These are phyloP conservation scores for Liasis olivaceus DNA, from an alignment of 2,797 vertebrate species.

Conservation along the genomic window DNA sequence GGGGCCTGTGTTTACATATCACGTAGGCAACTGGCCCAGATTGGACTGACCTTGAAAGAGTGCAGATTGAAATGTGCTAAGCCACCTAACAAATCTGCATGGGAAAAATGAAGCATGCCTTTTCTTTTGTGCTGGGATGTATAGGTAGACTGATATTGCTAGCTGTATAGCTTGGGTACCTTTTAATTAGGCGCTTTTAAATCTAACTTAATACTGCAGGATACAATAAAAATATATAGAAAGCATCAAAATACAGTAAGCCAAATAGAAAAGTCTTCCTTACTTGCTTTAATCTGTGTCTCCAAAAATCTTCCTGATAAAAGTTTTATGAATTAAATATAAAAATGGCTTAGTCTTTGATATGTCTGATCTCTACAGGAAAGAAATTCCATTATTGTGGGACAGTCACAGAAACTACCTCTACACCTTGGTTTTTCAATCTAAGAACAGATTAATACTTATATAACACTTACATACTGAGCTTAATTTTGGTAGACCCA, in stretches of 20 bases:
- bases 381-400: not conserved
- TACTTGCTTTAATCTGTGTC: not conserved
- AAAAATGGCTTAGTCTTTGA: not conserved
- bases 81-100: slow-evolving; percentile 13
- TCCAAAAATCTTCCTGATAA: not conserved
- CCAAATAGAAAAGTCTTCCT: not conserved
- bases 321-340: not conserved
- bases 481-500: not conserved
- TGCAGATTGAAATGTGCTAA: slow-evolving; percentile 34
- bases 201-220: not conserved
- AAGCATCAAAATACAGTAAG: not conserved
- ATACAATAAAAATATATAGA: not conserved
- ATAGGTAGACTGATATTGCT: not conserved
- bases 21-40: slow-evolving; percentile 54
- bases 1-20: slow-evolving; percentile 61
- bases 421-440: not conserved
- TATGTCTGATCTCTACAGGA: not conserved
- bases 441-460: not conserved
- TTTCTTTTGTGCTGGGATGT: not conserved
- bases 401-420: not conserved
- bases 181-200: not conserved
- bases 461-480: not conserved
- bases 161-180: not conserved
- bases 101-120: not conserved
- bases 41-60: slow-evolving; percentile 63